These are phyloP conservation scores for Ornithoptera priamus DNA, from an alignment of 2,888 invertebrate genomes.

Conservation along the genomic window DNA sequence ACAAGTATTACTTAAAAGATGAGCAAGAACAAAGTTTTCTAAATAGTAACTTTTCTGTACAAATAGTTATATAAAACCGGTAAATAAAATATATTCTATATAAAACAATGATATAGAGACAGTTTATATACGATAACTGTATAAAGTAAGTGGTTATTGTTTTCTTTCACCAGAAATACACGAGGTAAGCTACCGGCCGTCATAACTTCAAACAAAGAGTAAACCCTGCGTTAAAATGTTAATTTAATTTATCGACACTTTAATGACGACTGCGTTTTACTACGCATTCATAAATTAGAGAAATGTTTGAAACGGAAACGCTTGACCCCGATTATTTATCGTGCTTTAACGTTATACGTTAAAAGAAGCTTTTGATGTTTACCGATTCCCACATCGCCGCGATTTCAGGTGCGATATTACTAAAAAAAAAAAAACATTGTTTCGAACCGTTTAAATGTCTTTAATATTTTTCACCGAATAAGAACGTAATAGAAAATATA, in stretches of 20 bases:
- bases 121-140: neutral
- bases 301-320: constrained; percentile 28
- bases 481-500: no score
- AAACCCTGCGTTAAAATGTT: constrained; percentile 16
- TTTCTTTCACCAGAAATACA: neutral
- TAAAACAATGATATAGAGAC: neutral
- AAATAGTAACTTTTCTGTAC: no score
- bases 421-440: neutral
- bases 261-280: constrained; percentile 22
- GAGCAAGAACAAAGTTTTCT: no score
- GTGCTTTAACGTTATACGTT: constrained; percentile 24
- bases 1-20: no score
- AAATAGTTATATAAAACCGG: no score
- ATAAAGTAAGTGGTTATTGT: neutral
- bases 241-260: constrained; percentile 24
- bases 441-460: neutral
- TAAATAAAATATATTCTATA: neutral
- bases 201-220: constrained; percentile 24
- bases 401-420: constrained; percentile 19
- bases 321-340: constrained; percentile 27
- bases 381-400: constrained; percentile 6
- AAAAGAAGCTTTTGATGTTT: constrained; percentile 29
- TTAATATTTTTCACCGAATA: neutral
- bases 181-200: constrained; percentile 13
- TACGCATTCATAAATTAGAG: constrained; percentile 28